Conservation (phyloP, 2,888 invertebrate species). For the Caenorhabditis angaria region DNA sequence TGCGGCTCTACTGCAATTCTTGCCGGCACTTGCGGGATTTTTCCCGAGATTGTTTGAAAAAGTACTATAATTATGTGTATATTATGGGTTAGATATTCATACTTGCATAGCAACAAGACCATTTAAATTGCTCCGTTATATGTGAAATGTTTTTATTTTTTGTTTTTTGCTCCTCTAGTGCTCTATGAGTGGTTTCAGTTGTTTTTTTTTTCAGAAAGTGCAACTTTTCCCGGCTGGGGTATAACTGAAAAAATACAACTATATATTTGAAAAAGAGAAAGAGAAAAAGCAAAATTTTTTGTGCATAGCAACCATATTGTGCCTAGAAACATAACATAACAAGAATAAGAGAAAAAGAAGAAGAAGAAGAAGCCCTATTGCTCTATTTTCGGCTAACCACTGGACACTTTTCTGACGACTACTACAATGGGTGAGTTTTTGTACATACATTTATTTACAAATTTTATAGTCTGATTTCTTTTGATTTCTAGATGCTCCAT, state of each 20-base stretch:
- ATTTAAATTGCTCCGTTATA: no score
- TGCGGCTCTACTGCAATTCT: no score
- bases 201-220: neutral
- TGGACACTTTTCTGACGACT: neutral
- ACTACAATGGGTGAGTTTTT: constrained; percentile 26
- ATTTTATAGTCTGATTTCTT: constrained; percentile 6
- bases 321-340: constrained; percentile 2
- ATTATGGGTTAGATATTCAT: no score
- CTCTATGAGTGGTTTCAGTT: no score
- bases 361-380: neutral
- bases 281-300: neutral
- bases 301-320: constrained; percentile 9
- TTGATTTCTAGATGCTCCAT: constrained; percentile 25
- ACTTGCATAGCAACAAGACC: no score
- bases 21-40: no score
- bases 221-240: neutral
- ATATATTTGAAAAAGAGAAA: neutral
- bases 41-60: no score
- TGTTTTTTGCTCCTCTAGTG: no score
- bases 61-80: no score
- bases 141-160: no score
- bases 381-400: neutral
- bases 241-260: neutral
- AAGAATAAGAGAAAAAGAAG: no score
- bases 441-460: neutral